Evolutionary conservation across 2,113 vertebrate genomes (phyloP).

Genomic region (Cottus gobio): DNA sequence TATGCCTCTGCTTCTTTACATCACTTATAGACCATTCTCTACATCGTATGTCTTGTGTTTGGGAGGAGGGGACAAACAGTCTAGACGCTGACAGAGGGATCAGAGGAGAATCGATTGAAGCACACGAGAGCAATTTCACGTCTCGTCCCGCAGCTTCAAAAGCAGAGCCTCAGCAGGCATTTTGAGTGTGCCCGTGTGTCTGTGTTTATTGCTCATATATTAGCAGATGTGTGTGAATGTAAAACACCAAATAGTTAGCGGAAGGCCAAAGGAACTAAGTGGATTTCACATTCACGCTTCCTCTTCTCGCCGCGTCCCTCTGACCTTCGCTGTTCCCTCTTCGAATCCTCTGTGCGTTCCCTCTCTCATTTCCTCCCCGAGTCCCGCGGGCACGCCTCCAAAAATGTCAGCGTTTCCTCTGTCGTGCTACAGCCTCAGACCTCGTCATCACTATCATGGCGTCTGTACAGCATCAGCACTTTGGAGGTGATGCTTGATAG

Average conservation of each 20-base stretch:
- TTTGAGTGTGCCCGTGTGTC: neutral
- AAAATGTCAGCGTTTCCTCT: slow-evolving; percentile 62
- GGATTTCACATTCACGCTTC: slow-evolving; percentile 47
- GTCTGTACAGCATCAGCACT: slow-evolving; percentile 47
- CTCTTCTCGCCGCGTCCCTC: slow-evolving; percentile 14
- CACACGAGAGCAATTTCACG: slow-evolving; percentile 65
- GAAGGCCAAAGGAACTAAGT: neutral
- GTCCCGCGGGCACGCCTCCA: slow-evolving; percentile 22
- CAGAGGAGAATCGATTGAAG: slow-evolving; percentile 59
- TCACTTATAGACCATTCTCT: neutral
- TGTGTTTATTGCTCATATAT: slow-evolving; percentile 15
- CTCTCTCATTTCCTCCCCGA: slow-evolving; percentile 46
- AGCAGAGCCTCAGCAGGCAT: slow-evolving; percentile 21
- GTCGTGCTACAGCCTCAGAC: slow-evolving; percentile 28
- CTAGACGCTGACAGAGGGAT: slow-evolving; percentile 52
- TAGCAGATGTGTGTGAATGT: slow-evolving; percentile 12
- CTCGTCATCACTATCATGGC: slow-evolving; percentile 35
- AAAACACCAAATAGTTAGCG: neutral
- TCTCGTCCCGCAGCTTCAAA: slow-evolving; percentile 46
- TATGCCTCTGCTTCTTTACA: neutral
- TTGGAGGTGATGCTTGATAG: slow-evolving; percentile 9
- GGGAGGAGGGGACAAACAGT: slow-evolving; percentile 39
- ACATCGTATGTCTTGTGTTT: slow-evolving; percentile 5
- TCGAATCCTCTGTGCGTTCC: slow-evolving; percentile 20
- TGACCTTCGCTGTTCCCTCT: slow-evolving; percentile 53